phyloP scores from a whole-genome alignment of 35 echinoderm and acorn worm species.

The Diadema setosum region DNA sequence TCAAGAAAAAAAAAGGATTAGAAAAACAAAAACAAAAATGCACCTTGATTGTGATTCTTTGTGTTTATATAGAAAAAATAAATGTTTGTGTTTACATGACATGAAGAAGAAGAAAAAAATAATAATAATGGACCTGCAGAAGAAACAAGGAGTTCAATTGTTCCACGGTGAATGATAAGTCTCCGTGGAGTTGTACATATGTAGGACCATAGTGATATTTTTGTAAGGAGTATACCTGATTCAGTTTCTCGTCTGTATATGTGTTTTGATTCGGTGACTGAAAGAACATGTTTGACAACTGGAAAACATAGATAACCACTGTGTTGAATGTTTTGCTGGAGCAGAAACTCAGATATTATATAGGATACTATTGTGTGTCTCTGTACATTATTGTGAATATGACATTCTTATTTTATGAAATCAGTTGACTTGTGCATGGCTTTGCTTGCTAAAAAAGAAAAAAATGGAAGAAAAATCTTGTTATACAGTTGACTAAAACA shows the following conservation, averaged over 20 bases:
- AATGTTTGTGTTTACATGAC: not conserved
- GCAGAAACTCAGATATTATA: too few species aligned
- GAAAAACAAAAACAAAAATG: conserved; percentile 7
- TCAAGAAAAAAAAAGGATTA: too few species aligned
- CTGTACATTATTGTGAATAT: conserved; percentile 29
- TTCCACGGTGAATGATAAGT: not conserved
- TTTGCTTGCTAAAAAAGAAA: conserved; percentile 20
- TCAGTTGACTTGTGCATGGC: conserved; percentile 30
- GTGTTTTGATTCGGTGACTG: not conserved
- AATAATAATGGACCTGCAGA: not conserved
- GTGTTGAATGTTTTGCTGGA: too few species aligned
- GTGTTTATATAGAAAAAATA: not conserved
- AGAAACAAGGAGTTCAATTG: not conserved
- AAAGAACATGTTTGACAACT: not conserved
- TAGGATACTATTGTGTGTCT: not conserved
- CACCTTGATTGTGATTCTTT: conserved; percentile 24
- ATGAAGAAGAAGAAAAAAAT: not conserved
- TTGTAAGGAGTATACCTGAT: not conserved
- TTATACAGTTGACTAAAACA: conserved; percentile 36
- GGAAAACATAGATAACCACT: not conserved
- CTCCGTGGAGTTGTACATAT: not conserved
- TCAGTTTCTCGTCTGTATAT: too few species aligned
- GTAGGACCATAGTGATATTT: conserved; percentile 17
- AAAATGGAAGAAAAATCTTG: conserved; percentile 10
- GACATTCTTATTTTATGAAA: conserved; percentile 31